Conservation (phyloP, 1,140 invertebrate species). For the Antheraea pernyi region DNA sequence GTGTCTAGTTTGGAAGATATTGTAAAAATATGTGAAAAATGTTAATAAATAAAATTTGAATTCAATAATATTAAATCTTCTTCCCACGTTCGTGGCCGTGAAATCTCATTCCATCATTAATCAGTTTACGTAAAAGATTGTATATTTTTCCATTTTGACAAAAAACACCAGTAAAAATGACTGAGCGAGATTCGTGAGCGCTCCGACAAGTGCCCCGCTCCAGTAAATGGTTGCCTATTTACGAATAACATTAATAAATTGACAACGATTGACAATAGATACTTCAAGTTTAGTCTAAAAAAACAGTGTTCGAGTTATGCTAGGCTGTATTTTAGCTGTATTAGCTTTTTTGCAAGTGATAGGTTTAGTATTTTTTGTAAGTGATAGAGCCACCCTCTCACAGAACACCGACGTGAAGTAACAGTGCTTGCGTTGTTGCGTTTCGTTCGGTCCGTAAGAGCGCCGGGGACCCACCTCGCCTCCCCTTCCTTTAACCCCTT, state of each 20-base stretch:
- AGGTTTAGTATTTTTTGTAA: too few species aligned
- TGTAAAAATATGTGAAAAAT: too few species aligned
- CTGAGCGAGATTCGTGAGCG: not conserved
- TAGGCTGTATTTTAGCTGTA: not conserved
- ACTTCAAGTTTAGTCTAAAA: not conserved
- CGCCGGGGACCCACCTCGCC: too few species aligned
- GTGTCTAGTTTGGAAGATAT: too few species aligned
- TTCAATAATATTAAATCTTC: not conserved
- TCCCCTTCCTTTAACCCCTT: too few species aligned
- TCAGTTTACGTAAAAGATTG: not conserved
- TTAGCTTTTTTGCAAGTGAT: too few species aligned
- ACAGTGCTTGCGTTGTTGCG: too few species aligned
- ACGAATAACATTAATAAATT: slow-evolving; percentile 1
- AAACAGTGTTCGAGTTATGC: not conserved
- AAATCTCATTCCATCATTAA: not conserved
- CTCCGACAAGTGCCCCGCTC: not conserved
- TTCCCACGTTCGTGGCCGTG: not conserved
- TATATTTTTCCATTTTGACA: not conserved
- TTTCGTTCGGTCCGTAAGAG: too few species aligned
- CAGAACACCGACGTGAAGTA: too few species aligned
- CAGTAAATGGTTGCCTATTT: not conserved
- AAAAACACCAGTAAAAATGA: not conserved
- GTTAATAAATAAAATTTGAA: too few species aligned
- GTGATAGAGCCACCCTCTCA: too few species aligned
- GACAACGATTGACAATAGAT: not conserved